Evolutionary conservation across 2,113 vertebrate genomes (phyloP).

Genomic region (Bujurquina vittata): DNA sequence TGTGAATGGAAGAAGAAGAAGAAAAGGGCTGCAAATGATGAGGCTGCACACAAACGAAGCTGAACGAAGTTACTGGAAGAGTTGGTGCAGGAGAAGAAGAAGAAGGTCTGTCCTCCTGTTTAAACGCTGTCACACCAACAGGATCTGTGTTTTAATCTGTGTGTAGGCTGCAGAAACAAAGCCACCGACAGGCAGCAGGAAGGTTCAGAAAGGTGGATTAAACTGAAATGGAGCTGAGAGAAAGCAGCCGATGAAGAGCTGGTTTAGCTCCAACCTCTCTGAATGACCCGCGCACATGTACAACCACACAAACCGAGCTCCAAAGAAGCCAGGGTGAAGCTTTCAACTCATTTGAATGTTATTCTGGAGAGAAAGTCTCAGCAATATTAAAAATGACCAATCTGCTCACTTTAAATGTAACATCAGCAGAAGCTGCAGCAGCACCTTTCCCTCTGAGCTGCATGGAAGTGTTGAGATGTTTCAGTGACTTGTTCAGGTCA

Average conservation of each 20-base stretch:
- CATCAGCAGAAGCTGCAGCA: too few relatives aligned
- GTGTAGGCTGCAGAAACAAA: background rate
- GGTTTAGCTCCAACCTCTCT: background rate
- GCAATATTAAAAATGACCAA: too few relatives aligned
- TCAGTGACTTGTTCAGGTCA: background rate
- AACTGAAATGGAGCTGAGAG: background rate
- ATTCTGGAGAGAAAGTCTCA: too few relatives aligned
- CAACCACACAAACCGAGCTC: background rate
- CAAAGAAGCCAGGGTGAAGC: too few relatives aligned
- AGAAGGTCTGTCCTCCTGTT: background rate
- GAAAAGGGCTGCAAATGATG: background rate
- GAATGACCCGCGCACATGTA: background rate
- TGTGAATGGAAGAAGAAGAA: background rate
- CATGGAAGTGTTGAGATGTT: background rate
- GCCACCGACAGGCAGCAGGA: too few relatives aligned
- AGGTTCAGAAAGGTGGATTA: background rate
- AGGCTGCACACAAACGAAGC: background rate
- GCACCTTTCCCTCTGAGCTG: background rate
- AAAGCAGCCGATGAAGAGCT: background rate
- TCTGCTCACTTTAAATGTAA: too few relatives aligned
- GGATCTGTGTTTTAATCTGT: conserved; percentile 3
- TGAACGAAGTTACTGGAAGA: background rate
- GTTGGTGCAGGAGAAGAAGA: background rate
- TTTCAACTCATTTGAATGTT: too few relatives aligned
- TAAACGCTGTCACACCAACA: background rate